Evolutionary conservation across 2,797 vertebrate genomes (phyloP).

Genomic region (Agapornis canus): DNA sequence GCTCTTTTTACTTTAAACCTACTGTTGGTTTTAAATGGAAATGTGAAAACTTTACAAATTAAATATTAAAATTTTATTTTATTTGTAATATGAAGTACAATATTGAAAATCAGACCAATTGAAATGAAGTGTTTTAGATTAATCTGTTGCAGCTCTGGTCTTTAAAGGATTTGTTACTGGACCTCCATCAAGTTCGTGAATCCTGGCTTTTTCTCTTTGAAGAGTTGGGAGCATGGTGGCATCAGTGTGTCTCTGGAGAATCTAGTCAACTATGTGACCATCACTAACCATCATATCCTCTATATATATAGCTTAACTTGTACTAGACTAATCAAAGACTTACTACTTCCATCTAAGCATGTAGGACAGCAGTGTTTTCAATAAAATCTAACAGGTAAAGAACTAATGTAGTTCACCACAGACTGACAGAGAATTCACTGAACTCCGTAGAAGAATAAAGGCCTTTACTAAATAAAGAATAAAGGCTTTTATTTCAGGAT

Average conservation of each 20-base stretch:
- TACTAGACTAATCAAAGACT: not conserved
- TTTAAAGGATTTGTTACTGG: not conserved
- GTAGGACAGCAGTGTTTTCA: not conserved
- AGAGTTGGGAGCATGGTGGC: not conserved
- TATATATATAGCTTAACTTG: not conserved
- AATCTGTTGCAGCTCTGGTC: not conserved
- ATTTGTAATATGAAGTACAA: conserved; percentile 19
- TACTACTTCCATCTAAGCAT: not conserved
- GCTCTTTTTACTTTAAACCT: conserved; percentile 41
- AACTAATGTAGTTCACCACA: not conserved
- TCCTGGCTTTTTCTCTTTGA: not conserved
- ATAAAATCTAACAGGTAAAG: not conserved
- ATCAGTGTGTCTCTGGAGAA: not conserved
- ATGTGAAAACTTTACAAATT: conserved; percentile 31
- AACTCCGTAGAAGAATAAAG: not conserved
- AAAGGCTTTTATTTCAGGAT: not conserved
- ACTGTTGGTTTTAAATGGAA: conserved; percentile 31
- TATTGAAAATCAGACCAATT: conserved; percentile 41
- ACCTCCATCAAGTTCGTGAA: not conserved
- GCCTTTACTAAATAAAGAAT: not conserved
- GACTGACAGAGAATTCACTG: not conserved
- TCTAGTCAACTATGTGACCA: not conserved
- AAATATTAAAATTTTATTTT: conserved; percentile 21
- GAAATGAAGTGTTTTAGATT: not conserved
- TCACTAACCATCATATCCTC: not conserved